Conservation (phyloP, 2,797 vertebrate genomes). For the Acanthiza pusilla region DNA sequence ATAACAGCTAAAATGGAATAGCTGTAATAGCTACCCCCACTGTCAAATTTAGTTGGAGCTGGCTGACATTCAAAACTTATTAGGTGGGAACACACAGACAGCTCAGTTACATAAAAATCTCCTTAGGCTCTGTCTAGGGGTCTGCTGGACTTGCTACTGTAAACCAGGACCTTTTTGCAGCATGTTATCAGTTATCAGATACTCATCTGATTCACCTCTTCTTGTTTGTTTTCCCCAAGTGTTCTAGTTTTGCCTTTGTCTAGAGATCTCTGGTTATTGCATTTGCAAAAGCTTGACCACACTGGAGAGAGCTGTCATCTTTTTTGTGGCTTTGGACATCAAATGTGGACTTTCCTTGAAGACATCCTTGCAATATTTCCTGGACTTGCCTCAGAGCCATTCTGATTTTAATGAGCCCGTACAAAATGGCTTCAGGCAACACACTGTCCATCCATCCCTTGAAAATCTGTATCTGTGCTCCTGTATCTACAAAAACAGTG, state of each 20-base stretch:
- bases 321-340: neutral
- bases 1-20: neutral
- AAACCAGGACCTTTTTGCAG: neutral
- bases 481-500: neutral
- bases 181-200: neutral
- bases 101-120: slow-evolving; percentile 7
- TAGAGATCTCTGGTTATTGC: neutral
- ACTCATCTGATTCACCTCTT: neutral
- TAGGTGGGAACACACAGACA: neutral
- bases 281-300: neutral
- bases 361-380: neutral
- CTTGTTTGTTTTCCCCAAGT: neutral
- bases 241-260: neutral
- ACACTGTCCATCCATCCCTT: neutral
- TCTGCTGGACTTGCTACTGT: neutral
- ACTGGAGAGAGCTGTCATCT: rapidly evolving
- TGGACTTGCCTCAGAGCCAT: neutral
- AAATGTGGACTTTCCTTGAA: neutral
- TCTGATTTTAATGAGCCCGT: neutral
- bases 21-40: slow-evolving; percentile 8
- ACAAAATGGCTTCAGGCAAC: neutral
- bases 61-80: slow-evolving; percentile 29
- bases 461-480: neutral
- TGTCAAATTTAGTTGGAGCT: neutral
- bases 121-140: neutral